A percentile compares a stretch with the other conserved stretches of the same genome.
phyloP scores from a whole-genome alignment of 2,797 vertebrate species.

The Artibeus lituratus region DNA sequence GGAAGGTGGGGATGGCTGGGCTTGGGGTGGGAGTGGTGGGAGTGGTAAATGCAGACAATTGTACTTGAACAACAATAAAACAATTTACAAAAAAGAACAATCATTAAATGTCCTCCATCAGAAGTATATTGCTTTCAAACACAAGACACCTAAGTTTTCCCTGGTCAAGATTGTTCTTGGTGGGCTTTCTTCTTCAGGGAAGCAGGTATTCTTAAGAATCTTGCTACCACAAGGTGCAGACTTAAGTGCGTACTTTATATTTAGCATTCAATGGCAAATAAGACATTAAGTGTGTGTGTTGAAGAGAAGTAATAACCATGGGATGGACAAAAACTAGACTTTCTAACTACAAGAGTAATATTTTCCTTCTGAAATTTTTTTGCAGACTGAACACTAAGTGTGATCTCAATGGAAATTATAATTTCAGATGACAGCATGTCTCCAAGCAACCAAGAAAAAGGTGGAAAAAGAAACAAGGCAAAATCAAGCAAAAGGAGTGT shows the following conservation, averaged over 20 bases:
- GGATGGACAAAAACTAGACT: background rate
- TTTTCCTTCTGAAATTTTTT: background rate
- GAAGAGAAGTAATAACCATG: background rate
- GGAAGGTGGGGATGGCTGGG: too few species aligned
- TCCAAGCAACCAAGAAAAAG: background rate
- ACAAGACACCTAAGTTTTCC: background rate
- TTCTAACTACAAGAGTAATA: background rate
- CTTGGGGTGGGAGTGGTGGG: too few species aligned
- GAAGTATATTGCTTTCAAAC: constrained; percentile 57
- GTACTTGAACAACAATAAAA: too few species aligned
- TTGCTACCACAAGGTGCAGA: background rate
- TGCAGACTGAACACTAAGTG: background rate
- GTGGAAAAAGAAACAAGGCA: background rate
- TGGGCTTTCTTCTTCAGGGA: background rate
- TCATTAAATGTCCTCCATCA: constrained; percentile 51
- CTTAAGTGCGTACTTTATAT: background rate
- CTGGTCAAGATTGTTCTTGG: background rate
- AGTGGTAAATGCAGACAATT: too few species aligned
- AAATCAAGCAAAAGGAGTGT: background rate
- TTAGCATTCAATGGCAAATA: background rate
- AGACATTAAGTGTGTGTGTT: background rate
- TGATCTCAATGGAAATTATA: background rate
- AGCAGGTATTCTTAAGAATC: background rate
- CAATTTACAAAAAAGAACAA: too few species aligned
- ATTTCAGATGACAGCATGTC: background rate